These are phyloP conservation scores for Druon quercuslanigerum DNA, from an alignment of 1,140 invertebrate species.

Conservation along the genomic window DNA sequence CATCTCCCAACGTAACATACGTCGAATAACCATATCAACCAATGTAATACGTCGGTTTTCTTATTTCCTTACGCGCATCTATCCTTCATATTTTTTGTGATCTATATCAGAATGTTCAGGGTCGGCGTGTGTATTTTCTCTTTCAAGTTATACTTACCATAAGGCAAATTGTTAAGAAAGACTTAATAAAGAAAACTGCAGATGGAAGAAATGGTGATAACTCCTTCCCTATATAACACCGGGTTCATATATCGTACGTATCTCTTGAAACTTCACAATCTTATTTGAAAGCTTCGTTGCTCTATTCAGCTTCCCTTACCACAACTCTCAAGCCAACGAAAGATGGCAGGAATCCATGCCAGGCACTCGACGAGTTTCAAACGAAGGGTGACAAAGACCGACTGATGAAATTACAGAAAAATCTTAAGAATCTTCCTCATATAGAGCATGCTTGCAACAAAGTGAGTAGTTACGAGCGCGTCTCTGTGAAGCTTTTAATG, in stretches of 20 bases:
- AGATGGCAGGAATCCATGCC: neutral
- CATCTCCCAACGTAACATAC: neutral
- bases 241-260: neutral
- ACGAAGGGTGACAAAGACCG: conserved; percentile 10
- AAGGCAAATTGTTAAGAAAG: neutral
- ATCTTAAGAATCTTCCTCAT: neutral
- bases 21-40: neutral
- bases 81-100: neutral
- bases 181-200: too few relatives aligned
- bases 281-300: conserved; percentile 8
- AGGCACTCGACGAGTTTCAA: neutral
- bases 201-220: neutral
- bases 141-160: neutral
- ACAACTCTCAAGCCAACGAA: neutral
- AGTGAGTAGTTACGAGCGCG: neutral
- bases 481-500: neutral
- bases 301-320: conserved; percentile 1
- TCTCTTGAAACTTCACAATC: conserved; percentile 13
- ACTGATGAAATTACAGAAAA: neutral
- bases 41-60: neutral
- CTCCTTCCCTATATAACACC: neutral
- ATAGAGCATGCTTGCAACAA: too few relatives aligned
- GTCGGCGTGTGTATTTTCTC: too few relatives aligned
- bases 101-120: neutral
- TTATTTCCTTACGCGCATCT: neutral